These are phyloP conservation scores for Empidonax traillii DNA, from an alignment of 2,113 vertebrate species.

Conservation along the genomic window DNA sequence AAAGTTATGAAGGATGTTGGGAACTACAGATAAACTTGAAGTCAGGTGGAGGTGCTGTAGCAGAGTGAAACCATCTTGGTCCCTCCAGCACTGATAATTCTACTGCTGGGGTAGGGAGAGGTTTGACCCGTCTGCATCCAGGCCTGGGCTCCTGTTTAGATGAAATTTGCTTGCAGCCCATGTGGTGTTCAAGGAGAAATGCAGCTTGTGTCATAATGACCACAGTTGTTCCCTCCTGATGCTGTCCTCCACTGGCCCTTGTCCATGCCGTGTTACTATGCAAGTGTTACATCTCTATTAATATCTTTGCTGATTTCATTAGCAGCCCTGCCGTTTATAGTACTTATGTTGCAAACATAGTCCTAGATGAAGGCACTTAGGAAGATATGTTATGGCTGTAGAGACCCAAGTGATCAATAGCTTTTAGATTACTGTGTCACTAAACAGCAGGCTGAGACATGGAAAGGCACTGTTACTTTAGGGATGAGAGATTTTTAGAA, in stretches of 20 bases:
- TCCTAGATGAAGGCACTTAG: neutral
- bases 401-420: constrained; percentile 56
- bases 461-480: constrained; percentile 29
- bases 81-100: neutral
- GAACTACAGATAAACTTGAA: neutral
- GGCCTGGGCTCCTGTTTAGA: neutral
- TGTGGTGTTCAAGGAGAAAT: neutral
- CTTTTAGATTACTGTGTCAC: constrained; percentile 59
- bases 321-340: neutral
- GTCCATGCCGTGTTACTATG: neutral
- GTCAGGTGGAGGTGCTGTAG: neutral
- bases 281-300: neutral
- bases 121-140: neutral
- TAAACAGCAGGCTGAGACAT: constrained; percentile 36
- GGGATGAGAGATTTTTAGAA: constrained; percentile 50
- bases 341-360: neutral
- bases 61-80: neutral
- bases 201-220: neutral
- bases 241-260: neutral
- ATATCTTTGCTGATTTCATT: neutral
- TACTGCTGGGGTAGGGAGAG: accelerated
- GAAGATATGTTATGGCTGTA: constrained; percentile 14
- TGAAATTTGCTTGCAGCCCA: neutral
- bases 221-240: neutral
- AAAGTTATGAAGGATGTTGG: neutral